Percentiles rank a stretch among this genome's conserved stretches.
These are phyloP conservation scores for Maconellicoccus hirsutus DNA, from an alignment of 1,140 invertebrate species.

Conservation along the genomic window DNA sequence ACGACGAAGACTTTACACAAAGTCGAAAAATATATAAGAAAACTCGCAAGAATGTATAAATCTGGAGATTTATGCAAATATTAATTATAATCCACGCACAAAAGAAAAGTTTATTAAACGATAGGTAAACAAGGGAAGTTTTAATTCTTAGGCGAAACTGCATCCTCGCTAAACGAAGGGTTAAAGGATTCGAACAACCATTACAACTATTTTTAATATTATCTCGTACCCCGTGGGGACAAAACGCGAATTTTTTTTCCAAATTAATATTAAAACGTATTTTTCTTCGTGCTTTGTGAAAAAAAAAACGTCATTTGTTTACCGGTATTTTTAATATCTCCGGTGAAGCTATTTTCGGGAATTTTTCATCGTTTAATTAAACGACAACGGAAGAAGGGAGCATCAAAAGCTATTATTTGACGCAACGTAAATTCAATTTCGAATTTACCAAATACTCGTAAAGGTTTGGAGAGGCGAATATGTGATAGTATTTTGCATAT, in stretches of 20 bases:
- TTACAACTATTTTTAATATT: background rate
- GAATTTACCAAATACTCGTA: too few species aligned
- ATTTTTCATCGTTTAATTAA: too few species aligned
- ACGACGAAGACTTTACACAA: background rate
- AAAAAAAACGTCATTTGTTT: too few species aligned
- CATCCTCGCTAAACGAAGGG: background rate
- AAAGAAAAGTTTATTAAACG: conserved; percentile 9
- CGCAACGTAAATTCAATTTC: too few species aligned
- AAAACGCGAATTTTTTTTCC: background rate
- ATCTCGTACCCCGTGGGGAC: background rate
- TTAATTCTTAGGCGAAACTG: background rate
- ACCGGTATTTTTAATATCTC: too few species aligned
- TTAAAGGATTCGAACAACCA: background rate
- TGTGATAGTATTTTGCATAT: too few species aligned
- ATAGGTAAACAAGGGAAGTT: background rate
- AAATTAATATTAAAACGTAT: background rate
- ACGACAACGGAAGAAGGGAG: too few species aligned
- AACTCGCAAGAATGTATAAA: background rate
- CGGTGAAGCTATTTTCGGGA: too few species aligned
- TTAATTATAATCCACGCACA: background rate
- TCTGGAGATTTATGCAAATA: conserved; percentile 2
- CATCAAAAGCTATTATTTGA: too few species aligned
- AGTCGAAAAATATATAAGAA: too few species aligned
- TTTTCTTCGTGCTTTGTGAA: too few species aligned
- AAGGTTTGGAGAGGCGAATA: too few species aligned